Percentiles rank a stretch among this genome's conserved stretches.
Conservation (phyloP, 2,888 invertebrate species). For the Campoplex nolae region DNA sequence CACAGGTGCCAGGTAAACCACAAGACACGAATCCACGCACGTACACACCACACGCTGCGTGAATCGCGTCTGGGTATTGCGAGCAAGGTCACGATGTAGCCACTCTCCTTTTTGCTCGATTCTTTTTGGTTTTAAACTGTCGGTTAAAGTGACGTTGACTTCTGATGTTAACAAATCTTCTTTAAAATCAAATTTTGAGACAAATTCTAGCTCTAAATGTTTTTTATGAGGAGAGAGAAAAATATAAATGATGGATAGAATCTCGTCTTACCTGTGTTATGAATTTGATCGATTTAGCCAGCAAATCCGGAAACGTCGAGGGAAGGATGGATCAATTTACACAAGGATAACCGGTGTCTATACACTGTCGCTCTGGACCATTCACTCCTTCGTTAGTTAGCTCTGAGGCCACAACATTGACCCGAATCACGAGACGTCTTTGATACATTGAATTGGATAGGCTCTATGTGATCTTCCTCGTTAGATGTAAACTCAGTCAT, state of each 20-base stretch:
- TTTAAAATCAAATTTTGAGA: background rate
- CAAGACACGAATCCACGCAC: background rate
- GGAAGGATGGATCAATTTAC: conserved; percentile 60
- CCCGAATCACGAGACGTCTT: conserved; percentile 74
- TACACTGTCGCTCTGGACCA: conserved; percentile 63
- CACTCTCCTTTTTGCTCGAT: conserved; percentile 51
- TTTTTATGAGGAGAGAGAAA: too few species aligned
- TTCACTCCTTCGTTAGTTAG: conserved; percentile 57
- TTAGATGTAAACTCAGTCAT: background rate
- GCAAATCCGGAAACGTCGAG: conserved; percentile 51
- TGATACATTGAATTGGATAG: background rate
- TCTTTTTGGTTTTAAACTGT: background rate
- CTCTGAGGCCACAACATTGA: conserved; percentile 81
- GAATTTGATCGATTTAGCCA: conserved; percentile 23
- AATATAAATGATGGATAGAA: background rate
- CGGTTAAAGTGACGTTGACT: background rate
- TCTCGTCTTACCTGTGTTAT: conserved; percentile 19
- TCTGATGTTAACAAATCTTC: background rate
- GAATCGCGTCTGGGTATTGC: conserved; percentile 70
- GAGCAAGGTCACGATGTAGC: conserved; percentile 71
- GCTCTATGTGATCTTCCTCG: background rate
- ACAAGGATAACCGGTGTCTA: conserved; percentile 78
- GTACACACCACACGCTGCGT: conserved; percentile 19
- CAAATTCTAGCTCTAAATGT: background rate
- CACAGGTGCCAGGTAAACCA: background rate